Evolutionary conservation across 2,113 vertebrate species (phyloP), one percentile per base, ranked within the genome.

Genomic region (Meriones unguiculatus): DNA sequence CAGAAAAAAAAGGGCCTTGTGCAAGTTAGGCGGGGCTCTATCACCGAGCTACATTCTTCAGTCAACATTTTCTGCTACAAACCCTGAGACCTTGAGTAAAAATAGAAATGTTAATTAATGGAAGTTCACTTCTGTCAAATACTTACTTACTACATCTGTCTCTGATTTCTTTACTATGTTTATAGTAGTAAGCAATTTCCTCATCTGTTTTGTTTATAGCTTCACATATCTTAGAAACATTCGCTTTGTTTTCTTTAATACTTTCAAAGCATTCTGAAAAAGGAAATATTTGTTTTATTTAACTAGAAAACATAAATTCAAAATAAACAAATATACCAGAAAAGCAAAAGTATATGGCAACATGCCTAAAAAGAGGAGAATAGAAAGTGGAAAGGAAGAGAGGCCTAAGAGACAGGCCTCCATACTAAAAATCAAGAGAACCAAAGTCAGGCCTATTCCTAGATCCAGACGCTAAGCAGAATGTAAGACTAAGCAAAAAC

Each of bases 71-170:
- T 95, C 54, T 90, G 64, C 59, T 94, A 73, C 72, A 72, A 97
- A 93, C 38, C 94, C 80, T 96, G 57, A 96, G 96, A 91, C 18
- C 1, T 69, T 95, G 18, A 97, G 73, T 87, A 84, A 89, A 89
- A 90, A 3, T 92, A 96, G 62, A 52, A 91, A 76, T 80, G 24
- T 76, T 41, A 97, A 32, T 75, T 94, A 94, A 0, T 80, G 32
- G 96, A 93, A 91, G 38, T 87, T 41, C n/a, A 90, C 54, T 91
- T 96, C 18, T 76, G 38, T 82, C 25, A 97, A 69, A 97, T 98
- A 98, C 98, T 98, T 96, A 99, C 99, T 0, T 76, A 35, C 76
- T 95, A 97, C 94, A 97, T 80, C 11, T 98, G 86, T 98, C 98
- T 95, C 97, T 98, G 88, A 89, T 97, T 1, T 59, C 97, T 82